Conservation (phyloP, 2,113 vertebrate species). For the Phoxinus phoxinus region DNA sequence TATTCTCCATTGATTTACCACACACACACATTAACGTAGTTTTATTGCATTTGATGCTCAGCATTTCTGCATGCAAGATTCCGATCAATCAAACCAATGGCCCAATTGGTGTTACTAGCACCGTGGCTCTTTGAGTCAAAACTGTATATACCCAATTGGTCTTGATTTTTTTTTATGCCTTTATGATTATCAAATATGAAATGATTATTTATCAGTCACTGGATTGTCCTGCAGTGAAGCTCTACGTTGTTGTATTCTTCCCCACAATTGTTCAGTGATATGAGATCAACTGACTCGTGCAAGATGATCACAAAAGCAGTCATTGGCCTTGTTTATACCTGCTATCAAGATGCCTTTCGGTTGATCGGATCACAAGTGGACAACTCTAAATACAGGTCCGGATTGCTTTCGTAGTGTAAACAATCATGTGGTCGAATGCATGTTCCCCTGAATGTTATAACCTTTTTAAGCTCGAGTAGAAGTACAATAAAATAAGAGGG, state of each 20-base stretch:
- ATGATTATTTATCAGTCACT: background rate
- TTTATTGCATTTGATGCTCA: background rate
- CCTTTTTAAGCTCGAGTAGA: no score
- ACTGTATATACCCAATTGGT: background rate
- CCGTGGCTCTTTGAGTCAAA: background rate
- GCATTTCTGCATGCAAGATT: background rate
- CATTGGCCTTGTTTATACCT: background rate
- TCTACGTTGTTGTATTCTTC: background rate
- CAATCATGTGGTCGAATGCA: no score
- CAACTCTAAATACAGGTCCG: no score
- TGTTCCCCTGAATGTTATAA: no score
- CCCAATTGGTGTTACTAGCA: background rate
- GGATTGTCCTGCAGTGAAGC: background rate
- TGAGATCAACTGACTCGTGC: background rate
- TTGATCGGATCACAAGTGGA: no score
- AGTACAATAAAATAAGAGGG: no score
- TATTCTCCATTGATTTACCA: constrained; percentile 9
- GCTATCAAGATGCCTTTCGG: no score
- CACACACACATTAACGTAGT: background rate
- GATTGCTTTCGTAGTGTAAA: no score
- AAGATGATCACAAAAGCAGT: background rate
- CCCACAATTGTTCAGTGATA: background rate
- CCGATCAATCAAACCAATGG: background rate
- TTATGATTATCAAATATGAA: no score
- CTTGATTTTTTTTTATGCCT: background rate